Conservation (phyloP, 2,888 invertebrate genomes). For the Andrena fulva region DNA sequence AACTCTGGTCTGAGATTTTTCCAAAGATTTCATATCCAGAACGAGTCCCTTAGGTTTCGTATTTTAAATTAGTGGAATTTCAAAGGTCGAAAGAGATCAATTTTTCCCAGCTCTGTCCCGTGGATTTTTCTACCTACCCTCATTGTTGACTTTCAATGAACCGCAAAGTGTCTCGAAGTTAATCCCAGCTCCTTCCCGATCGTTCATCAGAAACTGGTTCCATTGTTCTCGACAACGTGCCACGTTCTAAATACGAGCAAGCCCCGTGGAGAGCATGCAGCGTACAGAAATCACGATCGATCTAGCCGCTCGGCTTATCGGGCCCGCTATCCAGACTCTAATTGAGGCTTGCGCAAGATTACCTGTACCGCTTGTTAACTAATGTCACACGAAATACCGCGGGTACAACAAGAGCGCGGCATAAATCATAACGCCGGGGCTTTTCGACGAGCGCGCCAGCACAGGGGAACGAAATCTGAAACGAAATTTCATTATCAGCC, state of each 20-base stretch:
- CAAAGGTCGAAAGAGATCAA: too few relatives aligned
- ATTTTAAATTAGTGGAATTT: too few relatives aligned
- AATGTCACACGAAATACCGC: slow-evolving; percentile 58
- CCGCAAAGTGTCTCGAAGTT: slow-evolving; percentile 40
- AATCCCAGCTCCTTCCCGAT: slow-evolving; percentile 37
- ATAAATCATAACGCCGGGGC: slow-evolving; percentile 34
- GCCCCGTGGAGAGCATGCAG: slow-evolving; percentile 40
- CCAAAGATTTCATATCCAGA: too few relatives aligned
- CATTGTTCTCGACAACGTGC: slow-evolving; percentile 60
- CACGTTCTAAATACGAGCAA: slow-evolving; percentile 57
- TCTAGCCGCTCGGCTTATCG: slow-evolving; percentile 47
- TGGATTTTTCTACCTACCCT: neutral
- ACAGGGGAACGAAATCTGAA: neutral
- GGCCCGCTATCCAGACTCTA: slow-evolving; percentile 54
- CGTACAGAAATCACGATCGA: slow-evolving; percentile 68
- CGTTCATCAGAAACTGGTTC: slow-evolving; percentile 34
- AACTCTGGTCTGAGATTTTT: too few relatives aligned
- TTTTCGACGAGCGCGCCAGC: neutral
- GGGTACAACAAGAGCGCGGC: neutral
- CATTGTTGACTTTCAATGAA: slow-evolving; percentile 26
- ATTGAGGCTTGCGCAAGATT: slow-evolving; percentile 68
- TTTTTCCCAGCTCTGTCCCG: neutral
- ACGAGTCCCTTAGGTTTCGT: too few relatives aligned
- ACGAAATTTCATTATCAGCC: neutral
- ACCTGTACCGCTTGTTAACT: slow-evolving; percentile 57